phyloP scores from a whole-genome alignment of 2,888 invertebrate genomes.

The Salticus scenicus region DNA sequence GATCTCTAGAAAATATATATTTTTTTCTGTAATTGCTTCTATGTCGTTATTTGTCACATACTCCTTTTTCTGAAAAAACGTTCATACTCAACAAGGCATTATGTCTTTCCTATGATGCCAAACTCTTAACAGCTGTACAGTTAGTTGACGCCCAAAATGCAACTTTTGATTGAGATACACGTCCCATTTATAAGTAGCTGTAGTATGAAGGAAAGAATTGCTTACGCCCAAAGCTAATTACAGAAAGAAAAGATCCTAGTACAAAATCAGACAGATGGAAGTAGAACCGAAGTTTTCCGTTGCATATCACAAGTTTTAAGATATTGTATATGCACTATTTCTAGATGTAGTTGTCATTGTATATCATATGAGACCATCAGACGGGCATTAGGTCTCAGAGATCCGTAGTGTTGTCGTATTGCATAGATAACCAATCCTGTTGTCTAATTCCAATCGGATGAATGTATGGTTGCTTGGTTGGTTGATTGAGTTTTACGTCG shows the following conservation, averaged over 20 bases:
- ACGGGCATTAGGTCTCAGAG: constrained; percentile 68
- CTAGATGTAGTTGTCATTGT: constrained; percentile 71
- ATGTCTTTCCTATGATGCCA: constrained; percentile 54
- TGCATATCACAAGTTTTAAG: constrained; percentile 70
- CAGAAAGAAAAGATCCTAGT: constrained; percentile 60
- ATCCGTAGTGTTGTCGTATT: constrained; percentile 69
- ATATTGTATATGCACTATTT: constrained; percentile 71
- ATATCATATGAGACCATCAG: constrained; percentile 70
- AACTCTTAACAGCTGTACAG: constrained; percentile 48
- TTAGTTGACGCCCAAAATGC: constrained; percentile 67
- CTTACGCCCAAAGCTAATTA: constrained; percentile 69
- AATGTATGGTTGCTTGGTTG: constrained; percentile 48
- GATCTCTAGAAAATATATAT: constrained; percentile 57
- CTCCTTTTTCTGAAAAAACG: constrained; percentile 40
- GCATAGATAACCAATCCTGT: constrained; percentile 65
- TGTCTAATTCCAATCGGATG: constrained; percentile 54
- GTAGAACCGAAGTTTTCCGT: constrained; percentile 70
- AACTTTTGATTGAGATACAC: constrained; percentile 61
- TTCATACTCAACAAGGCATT: constrained; percentile 39
- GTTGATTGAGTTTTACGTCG: too few relatives aligned
- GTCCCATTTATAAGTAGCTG: constrained; percentile 57
- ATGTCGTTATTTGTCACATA: constrained; percentile 57
- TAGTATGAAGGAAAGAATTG: constrained; percentile 68
- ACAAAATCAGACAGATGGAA: constrained; percentile 69
- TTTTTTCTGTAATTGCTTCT: constrained; percentile 55